Base-by-base conservation (phyloP, 2,797 vertebrate species). In the Yasuhikotakia modesta region DNA sequence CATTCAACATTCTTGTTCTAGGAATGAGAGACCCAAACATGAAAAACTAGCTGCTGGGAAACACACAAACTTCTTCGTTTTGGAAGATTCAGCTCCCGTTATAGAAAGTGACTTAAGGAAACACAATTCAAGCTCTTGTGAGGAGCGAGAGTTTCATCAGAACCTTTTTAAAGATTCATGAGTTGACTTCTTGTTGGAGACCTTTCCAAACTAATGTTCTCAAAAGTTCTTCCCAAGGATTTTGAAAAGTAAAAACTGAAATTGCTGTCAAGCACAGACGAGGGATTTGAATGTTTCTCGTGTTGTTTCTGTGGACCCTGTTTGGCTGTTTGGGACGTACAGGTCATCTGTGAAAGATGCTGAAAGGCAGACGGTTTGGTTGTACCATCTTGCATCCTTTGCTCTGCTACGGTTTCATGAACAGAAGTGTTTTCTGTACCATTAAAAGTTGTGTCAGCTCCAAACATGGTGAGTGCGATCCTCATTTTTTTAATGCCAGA, bases 401-500 rank as follows among this genome's bases (percentile, higher is more conserved):
- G 77, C 85, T 90, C 1, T 93, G 94, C 73, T 87, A 91, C 78
- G 90, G 87, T 83, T 91, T 92, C 82, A 90, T 95, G 77, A 92
- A 94, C 58, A 93, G 92, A 88, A 91, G 88, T 60, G 91, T 96
- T 76, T 93, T 95, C 69, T 88, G 89, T 89, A 96, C 93, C 91
- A 94, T 96, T 80, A 92, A 90, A 76, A 89, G 92, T 43, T 97
- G 94, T 72, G 87, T 96, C 85, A 90, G 88, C 88, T 94, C 94
- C 87, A 94, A 92, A 78, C 94, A 92, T 88, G 95, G 95, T 96
- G 93, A 91, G 91, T 91, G 63, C 11, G 27, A 5, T 10, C 14
- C 55, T 17, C n/a, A 22, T 68, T 69, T 35, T 35, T 35, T 35
- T 4, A 4, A 35, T 2, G 4, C 32, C 32, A 7, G 24, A 22